A percentile compares a stretch with the other conserved stretches of the same genome.
Conservation (phyloP, 2,888 invertebrate genomes). For the Carcina quercana region DNA sequence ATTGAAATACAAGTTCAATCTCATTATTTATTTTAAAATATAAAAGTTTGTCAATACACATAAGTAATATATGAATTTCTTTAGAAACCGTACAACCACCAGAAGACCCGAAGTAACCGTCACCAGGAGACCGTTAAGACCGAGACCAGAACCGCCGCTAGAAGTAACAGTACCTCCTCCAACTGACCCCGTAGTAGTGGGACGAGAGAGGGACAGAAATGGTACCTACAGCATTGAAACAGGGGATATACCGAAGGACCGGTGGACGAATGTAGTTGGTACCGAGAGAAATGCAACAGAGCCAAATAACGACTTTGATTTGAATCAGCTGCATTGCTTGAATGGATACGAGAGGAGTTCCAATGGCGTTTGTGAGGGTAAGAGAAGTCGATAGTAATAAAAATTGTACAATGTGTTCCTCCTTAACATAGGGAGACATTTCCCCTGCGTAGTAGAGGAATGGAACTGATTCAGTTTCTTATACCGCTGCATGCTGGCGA, state of each 20-base stretch:
- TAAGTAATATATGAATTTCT: no score
- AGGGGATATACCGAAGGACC: constrained; percentile 36
- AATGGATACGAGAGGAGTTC: constrained; percentile 71
- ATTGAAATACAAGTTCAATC: no score
- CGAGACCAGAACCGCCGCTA: constrained; percentile 20
- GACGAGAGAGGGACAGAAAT: constrained; percentile 28
- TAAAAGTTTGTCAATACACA: no score
- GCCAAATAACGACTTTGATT: constrained; percentile 30
- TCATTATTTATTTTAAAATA: no score
- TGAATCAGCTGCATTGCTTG: constrained; percentile 53
- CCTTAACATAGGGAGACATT: no score
- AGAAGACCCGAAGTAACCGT: constrained; percentile 15
- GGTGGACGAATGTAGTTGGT: constrained; percentile 35
- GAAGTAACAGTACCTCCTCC: constrained; percentile 26
- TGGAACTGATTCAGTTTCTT: no score
- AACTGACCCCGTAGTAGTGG: constrained; percentile 22
- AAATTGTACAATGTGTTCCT: no score
- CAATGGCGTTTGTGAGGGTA: constrained; percentile 74
- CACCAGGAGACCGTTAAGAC: constrained; percentile 5
- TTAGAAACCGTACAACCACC: constrained; percentile 4
- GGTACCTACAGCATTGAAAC: constrained; percentile 34
- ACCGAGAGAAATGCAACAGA: constrained; percentile 21
- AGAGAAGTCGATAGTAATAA: no score
- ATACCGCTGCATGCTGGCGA: no score
- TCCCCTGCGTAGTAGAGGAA: no score